phyloP scores from a whole-genome alignment of 2,113 vertebrate genomes.

The Malurus cyaneus region DNA sequence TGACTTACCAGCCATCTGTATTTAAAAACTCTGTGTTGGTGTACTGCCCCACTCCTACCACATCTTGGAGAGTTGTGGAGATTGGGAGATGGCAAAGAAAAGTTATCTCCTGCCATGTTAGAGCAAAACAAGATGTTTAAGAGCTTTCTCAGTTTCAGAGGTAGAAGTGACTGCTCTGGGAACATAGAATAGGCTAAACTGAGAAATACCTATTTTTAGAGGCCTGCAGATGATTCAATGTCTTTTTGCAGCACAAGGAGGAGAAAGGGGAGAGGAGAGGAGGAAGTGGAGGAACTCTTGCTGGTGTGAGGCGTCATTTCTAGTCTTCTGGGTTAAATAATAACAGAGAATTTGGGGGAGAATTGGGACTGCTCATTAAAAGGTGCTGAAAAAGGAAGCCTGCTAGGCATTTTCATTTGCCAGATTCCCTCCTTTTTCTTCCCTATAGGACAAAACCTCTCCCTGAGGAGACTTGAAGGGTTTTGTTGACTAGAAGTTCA shows the following conservation, averaged over 20 bases:
- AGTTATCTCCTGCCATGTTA: background rate
- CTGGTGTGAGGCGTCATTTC: background rate
- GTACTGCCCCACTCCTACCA: background rate
- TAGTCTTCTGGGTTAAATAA: background rate
- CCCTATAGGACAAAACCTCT: background rate
- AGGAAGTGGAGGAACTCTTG: background rate
- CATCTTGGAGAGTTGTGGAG: background rate
- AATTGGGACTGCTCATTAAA: background rate
- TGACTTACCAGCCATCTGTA: background rate
- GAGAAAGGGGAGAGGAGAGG: background rate
- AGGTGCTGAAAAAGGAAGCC: background rate
- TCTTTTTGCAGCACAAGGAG: background rate
- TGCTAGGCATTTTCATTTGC: background rate
- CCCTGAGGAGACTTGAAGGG: background rate
- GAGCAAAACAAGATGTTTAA: background rate
- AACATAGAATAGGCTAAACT: background rate
- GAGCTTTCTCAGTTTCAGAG: background rate
- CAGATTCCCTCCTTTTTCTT: background rate
- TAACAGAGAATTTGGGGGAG: background rate
- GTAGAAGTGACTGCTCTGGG: background rate
- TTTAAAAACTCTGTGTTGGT: background rate
- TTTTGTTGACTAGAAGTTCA: background rate
- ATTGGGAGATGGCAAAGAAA: background rate
- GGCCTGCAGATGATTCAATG: background rate
- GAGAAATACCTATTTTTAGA: background rate